Base-by-base conservation (phyloP, 1,140 invertebrate genomes). In the Drosophila parvula region DNA sequence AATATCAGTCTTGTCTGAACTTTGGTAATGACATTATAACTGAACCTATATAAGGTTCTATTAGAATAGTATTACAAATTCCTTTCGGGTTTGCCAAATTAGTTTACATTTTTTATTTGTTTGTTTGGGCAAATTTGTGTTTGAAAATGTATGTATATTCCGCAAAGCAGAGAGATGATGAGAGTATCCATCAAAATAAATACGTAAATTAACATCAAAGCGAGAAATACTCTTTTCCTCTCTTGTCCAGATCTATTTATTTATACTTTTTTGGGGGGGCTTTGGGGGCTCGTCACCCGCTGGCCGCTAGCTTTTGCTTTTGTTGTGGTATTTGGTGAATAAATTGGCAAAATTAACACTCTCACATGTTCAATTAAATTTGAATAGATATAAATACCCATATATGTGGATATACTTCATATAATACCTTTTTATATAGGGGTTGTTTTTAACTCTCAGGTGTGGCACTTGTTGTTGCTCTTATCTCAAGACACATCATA, bases 211-310 rank as follows among this genome's bases (percentile, higher is more conserved):
- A 76, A 76, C 62, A 14, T 36, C 28, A 12, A 44, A 10, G 36
- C 47, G 53, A 27, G 18, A 67, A 74, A 53, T 28, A 53, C n/a
- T 64, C 57, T 32, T 44, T 56, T 58, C 51, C 51, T 59, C 74
- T 44, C 32, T 44, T 48, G 28, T 48, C 16, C 40, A 32, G 40
- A 34, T 32, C 7, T 45, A 75, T 75, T 75, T 75, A 67, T 55
- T 76, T 75, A 68, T 70, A 71, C 10, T 30, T 40, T 68, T 38
- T 67, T 62, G 10, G 7, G 62, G 43, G 34, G 60, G 27, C 38
- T 69, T 67, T 68, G 74, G 74, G 73, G 74, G 74, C 74, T 77
- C 62, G 74, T 77, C 73, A 18, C n/a, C 41, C n/a, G 32, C 38
- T 44, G 41, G 18, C 10, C 51, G 9, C 32, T 12, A 22, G 16